A percentile compares a stretch with the other conserved stretches of the same genome.
Evolutionary conservation across 1,140 invertebrate genomes (phyloP).

Genomic region (Drosophila subpulchrella): DNA sequence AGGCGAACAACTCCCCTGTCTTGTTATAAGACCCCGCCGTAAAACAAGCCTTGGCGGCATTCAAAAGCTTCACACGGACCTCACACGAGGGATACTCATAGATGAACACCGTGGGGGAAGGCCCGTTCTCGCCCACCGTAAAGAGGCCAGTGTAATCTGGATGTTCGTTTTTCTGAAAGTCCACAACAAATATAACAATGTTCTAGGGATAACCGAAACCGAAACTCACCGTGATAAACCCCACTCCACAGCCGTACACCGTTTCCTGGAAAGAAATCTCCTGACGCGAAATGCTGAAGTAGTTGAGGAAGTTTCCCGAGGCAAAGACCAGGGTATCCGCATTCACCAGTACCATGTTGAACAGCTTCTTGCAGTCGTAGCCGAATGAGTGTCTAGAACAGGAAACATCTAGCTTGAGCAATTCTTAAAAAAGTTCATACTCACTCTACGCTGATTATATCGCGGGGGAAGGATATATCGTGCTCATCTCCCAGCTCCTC

Average conservation of each 20-base stretch:
- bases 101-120: conserved; percentile 92
- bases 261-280: conserved; percentile 89
- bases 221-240: conserved; percentile 89
- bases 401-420: background rate
- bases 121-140: conserved; percentile 93
- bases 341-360: conserved; percentile 92
- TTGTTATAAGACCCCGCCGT: conserved; percentile 92
- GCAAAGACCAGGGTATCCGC: conserved; percentile 90
- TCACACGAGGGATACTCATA: conserved; percentile 93
- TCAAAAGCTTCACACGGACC: conserved; percentile 89
- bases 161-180: conserved; percentile 89
- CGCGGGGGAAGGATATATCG: conserved; percentile 47
- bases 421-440: background rate
- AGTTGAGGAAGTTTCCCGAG: conserved; percentile 92
- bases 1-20: conserved; percentile 91
- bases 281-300: conserved; percentile 89
- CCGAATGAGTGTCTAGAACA: conserved; percentile 91
- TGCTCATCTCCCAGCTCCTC: conserved; percentile 34
- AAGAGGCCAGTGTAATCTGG: conserved; percentile 88
- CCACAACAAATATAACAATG: conserved; percentile 4
- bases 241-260: conserved; percentile 91
- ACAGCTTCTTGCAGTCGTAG: conserved; percentile 92
- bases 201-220: background rate
- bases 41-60: conserved; percentile 91
- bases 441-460: conserved; percentile 65